These are phyloP conservation scores for Lypha dubia DNA, from an alignment of 2,888 invertebrate genomes.

Conservation along the genomic window DNA sequence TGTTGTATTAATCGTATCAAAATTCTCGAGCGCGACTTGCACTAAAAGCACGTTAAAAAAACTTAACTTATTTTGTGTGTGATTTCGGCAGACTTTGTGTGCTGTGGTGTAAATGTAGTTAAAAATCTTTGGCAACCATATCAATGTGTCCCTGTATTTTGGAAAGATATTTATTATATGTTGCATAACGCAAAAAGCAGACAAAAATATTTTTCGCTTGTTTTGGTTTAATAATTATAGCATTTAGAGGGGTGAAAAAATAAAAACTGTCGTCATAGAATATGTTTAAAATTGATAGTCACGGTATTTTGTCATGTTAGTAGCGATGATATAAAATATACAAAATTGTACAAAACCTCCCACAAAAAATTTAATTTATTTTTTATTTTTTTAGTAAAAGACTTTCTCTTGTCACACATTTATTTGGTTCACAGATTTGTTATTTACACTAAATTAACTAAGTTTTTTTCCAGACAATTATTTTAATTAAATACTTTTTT, in stretches of 20 bases:
- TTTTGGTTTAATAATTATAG: too few relatives aligned
- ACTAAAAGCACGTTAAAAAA: too few relatives aligned
- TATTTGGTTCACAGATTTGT: slow-evolving; percentile 9
- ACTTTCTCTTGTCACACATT: background rate
- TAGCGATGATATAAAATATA: background rate
- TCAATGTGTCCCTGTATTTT: too few relatives aligned
- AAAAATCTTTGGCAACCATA: too few relatives aligned
- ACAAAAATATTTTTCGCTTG: too few relatives aligned
- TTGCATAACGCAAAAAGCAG: background rate
- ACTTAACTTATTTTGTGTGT: too few relatives aligned
- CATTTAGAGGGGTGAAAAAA: too few relatives aligned
- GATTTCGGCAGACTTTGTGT: too few relatives aligned
- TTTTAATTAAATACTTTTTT: slow-evolving; percentile 35
- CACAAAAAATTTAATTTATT: background rate
- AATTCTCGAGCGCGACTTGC: too few relatives aligned
- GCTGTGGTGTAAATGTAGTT: too few relatives aligned
- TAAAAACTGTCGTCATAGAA: background rate
- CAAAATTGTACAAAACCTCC: background rate
- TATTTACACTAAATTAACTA: slow-evolving; percentile 45
- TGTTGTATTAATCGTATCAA: too few relatives aligned
- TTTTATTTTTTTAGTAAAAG: background rate
- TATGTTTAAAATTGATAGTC: background rate
- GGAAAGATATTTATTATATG: background rate
- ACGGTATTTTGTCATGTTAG: background rate
- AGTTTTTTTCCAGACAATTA: background rate